Evolutionary conservation across 1,140 invertebrate genomes (phyloP), one percentile per base, ranked within the genome.

Genomic region (Eumeta japonica): DNA sequence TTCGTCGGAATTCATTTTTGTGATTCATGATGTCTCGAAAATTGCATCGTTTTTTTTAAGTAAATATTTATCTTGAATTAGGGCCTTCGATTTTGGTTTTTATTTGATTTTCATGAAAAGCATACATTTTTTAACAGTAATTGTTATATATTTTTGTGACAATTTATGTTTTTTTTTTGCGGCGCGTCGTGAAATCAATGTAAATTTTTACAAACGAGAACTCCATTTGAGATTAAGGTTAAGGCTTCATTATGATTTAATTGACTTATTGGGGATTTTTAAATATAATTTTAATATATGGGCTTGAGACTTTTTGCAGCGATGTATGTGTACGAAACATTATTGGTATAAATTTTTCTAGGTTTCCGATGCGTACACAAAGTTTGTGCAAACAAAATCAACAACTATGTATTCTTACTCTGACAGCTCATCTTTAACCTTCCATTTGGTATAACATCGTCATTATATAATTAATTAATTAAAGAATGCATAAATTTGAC

Each of bases 391-490:
- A n/a, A n/a, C n/a, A n/a, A n/a, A n/a, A n/a, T n/a, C n/a, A n/a
- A n/a, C n/a, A n/a, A n/a, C n/a, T 58, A 55, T 58, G 62, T 43
- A 62, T 62, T 48, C 50, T 58, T 41, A 44, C 37, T 45, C 40
- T 58, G 54, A 53, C 61, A 58, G 54, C 48, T 58, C 52, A 58
- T 64, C 62, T 58, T 60, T 58, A 57, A 59, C 39, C 43, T 50
- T 53, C 45, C 42, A 50, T 46, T 55, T 66, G 57, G 64, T 63
- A 58, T 44, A 62, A 62, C 47, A 55, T 50, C 54, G 50, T 58
- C 55, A 50, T 52, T 53, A 60, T 56, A 45, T 58, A 58, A 66
- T 66, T 63, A 61, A 63, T 63, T 63, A 63, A 61, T 59, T 61
- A 57, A 54, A 42, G 50, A 43, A 65, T 60, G 51, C 40, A 52